Evolutionary conservation across 2,888 invertebrate genomes (phyloP).

Genomic region (Luperina testacea): DNA sequence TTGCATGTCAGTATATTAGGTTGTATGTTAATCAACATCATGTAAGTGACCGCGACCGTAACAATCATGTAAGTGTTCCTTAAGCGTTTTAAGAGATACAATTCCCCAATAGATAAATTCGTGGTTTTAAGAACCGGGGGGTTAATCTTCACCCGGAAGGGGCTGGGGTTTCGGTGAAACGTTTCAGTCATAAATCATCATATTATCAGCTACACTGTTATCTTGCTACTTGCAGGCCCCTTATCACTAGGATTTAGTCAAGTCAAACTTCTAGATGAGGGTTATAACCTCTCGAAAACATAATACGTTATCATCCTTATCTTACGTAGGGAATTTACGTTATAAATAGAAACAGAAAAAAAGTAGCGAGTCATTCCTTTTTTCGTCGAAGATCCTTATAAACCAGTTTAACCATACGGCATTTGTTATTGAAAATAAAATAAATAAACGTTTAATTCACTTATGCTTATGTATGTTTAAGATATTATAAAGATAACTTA

Average conservation of each 20-base stretch:
- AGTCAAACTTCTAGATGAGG: constrained; percentile 17
- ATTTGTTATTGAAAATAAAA: neutral
- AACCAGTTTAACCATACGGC: too few relatives aligned
- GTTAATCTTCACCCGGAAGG: neutral
- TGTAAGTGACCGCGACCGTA: neutral
- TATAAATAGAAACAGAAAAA: constrained; percentile 12
- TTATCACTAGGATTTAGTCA: constrained; percentile 21
- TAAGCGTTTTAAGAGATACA: neutral
- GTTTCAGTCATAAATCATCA: constrained; percentile 1
- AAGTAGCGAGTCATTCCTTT: neutral
- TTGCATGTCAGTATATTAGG: neutral
- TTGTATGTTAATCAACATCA: neutral
- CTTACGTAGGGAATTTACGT: constrained; percentile 1
- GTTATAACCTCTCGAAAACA: constrained; percentile 21
- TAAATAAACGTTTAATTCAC: constrained; percentile 35
- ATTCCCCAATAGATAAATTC: neutral
- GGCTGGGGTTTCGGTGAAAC: neutral
- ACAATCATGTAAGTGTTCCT: neutral
- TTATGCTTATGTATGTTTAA: constrained; percentile 18
- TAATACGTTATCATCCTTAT: constrained; percentile 16
- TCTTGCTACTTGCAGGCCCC: constrained; percentile 13
- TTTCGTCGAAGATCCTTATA: neutral
- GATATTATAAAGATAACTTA: constrained; percentile 45
- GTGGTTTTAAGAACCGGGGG: neutral
- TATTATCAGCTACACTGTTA: constrained; percentile 17